Conservation (phyloP, 2,113 vertebrate genomes). For the Cariama cristata region DNA sequence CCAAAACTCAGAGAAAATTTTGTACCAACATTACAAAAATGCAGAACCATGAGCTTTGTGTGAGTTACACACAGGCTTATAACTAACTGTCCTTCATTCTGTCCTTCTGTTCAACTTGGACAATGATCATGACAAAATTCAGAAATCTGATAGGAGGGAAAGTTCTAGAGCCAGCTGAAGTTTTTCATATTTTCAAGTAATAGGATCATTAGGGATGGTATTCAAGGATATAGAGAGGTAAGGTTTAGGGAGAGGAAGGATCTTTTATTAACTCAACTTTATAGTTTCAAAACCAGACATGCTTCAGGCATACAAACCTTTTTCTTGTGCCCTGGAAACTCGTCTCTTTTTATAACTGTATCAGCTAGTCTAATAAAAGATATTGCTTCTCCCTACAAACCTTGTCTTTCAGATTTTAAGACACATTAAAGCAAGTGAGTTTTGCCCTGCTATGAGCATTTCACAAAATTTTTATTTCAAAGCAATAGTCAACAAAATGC, state of each 20-base stretch:
- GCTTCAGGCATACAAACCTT: constrained; percentile 59
- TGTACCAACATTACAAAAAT: not conserved
- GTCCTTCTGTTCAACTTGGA: not conserved
- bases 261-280: constrained; percentile 49
- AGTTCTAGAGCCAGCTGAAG: not conserved
- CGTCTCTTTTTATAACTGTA: constrained; percentile 55
- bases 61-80: not conserved
- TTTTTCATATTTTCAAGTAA: constrained; percentile 47
- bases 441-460: constrained; percentile 48
- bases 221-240: constrained; percentile 14
- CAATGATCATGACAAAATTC: not conserved
- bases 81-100: not conserved
- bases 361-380: constrained; percentile 66
- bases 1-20: not conserved
- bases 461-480: constrained; percentile 53
- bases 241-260: constrained; percentile 10
- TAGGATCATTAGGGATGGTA: constrained; percentile 25
- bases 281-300: constrained; percentile 37
- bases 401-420: constrained; percentile 52
- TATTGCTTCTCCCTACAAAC: constrained; percentile 56
- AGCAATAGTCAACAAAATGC: constrained; percentile 54
- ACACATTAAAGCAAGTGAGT: constrained; percentile 52
- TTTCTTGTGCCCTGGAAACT: constrained; percentile 44
- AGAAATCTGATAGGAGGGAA: constrained; percentile 20
- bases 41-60: not conserved